These are phyloP conservation scores for Schlechtendalia chinensis DNA, from an alignment of 1,140 invertebrate species.

Conservation along the genomic window DNA sequence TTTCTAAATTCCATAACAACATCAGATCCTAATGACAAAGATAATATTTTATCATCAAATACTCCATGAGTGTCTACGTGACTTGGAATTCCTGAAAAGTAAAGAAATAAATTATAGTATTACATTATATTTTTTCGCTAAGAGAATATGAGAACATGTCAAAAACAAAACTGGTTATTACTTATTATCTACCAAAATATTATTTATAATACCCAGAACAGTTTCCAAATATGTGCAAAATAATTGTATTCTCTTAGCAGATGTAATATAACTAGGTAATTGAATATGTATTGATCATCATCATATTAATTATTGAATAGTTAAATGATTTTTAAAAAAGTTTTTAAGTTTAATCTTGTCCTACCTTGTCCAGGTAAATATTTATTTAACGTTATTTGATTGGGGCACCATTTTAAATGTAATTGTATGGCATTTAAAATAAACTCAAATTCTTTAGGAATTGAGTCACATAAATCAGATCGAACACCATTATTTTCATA, in stretches of 20 bases:
- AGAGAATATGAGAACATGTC: no score
- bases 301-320: no score
- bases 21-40: conserved; percentile 80
- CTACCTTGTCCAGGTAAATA: conserved; percentile 89
- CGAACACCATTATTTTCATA: conserved; percentile 86
- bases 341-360: background rate
- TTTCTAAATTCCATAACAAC: conserved; percentile 86
- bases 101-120: conserved; percentile 42
- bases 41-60: conserved; percentile 86
- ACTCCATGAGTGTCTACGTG: conserved; percentile 95
- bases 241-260: no score
- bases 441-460: conserved; percentile 71
- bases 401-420: conserved; percentile 60
- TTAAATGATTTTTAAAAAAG: no score
- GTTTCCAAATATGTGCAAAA: no score
- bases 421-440: conserved; percentile 60
- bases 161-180: no score
- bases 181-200: no score
- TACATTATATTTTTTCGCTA: background rate
- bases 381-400: conserved; percentile 91
- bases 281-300: no score
- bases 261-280: no score
- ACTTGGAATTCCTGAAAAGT: conserved; percentile 78
- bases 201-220: no score
- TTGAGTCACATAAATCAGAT: conserved; percentile 63